Conservation (phyloP, 2,797 vertebrate genomes). For the Cygnus olor region DNA sequence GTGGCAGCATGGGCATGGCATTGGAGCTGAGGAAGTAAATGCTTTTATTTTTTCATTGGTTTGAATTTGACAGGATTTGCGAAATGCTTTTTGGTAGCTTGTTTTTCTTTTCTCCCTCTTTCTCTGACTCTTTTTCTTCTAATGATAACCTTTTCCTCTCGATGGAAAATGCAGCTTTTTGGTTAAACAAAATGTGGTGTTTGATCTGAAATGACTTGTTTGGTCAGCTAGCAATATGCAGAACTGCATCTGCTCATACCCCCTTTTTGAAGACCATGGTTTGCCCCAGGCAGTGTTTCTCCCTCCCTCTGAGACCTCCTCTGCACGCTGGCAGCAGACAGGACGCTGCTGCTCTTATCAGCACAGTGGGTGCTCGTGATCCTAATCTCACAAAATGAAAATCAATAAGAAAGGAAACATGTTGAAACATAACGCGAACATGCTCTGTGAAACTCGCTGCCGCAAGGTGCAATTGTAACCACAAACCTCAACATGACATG, state of each 20-base stretch:
- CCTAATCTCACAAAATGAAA: not conserved
- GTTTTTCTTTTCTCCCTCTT: not conserved
- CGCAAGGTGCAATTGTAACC: rapidly evolving
- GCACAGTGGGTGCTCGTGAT: rapidly evolving
- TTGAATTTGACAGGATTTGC: not conserved
- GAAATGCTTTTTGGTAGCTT: rapidly evolving
- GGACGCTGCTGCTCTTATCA: not conserved
- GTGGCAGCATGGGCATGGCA: constrained; percentile 33
- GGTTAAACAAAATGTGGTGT: not conserved
- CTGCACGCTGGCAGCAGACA: not conserved
- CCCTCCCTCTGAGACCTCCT: not conserved
- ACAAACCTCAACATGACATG: rapidly evolving
- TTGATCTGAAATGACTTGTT: not conserved
- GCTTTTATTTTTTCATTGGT: rapidly evolving
- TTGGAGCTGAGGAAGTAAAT: rapidly evolving
- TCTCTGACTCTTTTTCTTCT: not conserved
- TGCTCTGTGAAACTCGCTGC: rapidly evolving
- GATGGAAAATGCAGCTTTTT: not conserved
- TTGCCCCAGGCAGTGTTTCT: not conserved
- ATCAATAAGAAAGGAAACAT: rapidly evolving
- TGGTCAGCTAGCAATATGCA: rapidly evolving
- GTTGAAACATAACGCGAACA: rapidly evolving
- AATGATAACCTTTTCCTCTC: not conserved
- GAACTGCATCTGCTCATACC: not conserved
- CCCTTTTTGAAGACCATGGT: not conserved